Evolutionary conservation across 2,797 vertebrate genomes (phyloP).

Genomic region (Champsocephalus esox): DNA sequence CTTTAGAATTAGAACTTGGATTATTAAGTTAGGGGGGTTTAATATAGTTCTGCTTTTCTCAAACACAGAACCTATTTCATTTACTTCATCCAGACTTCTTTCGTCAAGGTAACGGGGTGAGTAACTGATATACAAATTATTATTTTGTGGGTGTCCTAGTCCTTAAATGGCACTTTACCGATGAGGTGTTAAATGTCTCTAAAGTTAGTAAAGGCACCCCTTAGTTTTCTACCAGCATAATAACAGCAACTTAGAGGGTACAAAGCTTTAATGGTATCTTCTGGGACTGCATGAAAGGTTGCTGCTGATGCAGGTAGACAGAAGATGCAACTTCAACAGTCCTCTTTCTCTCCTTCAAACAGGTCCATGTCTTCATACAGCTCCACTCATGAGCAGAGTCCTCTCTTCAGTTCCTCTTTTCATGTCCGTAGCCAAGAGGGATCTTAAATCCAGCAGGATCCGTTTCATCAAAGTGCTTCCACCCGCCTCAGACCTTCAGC

Average conservation of each 20-base stretch:
- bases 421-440: slow-evolving; percentile 8
- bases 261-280: slow-evolving; percentile 12
- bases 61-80: too few species aligned
- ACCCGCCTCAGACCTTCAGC: slow-evolving; percentile 78
- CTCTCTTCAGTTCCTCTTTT: neutral
- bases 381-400: slow-evolving; percentile 14
- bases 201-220: neutral
- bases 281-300: slow-evolving; percentile 6
- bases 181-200: neutral
- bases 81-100: too few species aligned
- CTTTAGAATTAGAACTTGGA: too few species aligned
- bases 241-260: neutral
- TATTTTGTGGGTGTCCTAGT: too few species aligned
- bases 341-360: neutral
- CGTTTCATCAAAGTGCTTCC: slow-evolving; percentile 1
- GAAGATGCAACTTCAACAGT: slow-evolving; percentile 1
- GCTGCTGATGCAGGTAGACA: slow-evolving; percentile 1
- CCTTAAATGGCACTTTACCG: neutral
- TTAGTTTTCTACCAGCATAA: neutral
- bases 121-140: too few species aligned
- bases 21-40: too few species aligned
- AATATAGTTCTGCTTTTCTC: too few species aligned
- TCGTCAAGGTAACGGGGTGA: too few species aligned
- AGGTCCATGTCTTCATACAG: slow-evolving; percentile 14
- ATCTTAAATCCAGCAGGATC: slow-evolving; percentile 1